These are phyloP conservation scores for Clanis bilineata DNA, from an alignment of 2,888 invertebrate species.

Conservation along the genomic window DNA sequence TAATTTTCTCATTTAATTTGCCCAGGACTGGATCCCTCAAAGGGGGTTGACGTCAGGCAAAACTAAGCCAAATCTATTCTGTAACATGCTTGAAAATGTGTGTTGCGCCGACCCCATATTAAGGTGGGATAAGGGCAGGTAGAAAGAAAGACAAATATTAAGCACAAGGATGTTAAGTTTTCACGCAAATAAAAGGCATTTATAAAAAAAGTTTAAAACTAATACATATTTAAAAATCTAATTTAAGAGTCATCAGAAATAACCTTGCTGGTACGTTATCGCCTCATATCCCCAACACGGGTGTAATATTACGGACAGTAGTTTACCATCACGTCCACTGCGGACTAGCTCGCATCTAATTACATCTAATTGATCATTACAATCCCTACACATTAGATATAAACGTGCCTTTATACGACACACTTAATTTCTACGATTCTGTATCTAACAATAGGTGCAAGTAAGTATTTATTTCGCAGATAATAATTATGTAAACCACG, in stretches of 20 bases:
- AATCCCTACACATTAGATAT: not conserved
- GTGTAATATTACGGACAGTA: constrained; percentile 63
- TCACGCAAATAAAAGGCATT: no score
- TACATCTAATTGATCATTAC: constrained; percentile 8
- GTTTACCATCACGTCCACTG: constrained; percentile 64
- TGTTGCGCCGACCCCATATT: no score
- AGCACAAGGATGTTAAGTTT: no score
- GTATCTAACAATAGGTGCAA: not conserved
- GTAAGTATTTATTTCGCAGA: not conserved
- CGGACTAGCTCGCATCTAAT: constrained; percentile 53
- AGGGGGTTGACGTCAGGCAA: no score
- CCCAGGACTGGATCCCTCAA: no score
- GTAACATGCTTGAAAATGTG: no score
- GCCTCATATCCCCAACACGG: constrained; percentile 39
- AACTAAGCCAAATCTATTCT: no score
- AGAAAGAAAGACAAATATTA: no score
- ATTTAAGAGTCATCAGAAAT: not conserved
- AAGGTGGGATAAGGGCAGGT: no score
- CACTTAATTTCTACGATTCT: not conserved
- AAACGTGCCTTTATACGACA: not conserved
- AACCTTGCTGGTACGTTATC: constrained; percentile 21
- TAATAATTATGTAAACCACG: not conserved
- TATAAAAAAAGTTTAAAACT: no score
- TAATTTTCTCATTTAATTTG: no score
- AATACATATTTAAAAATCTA: not conserved